Conservation (phyloP, 2,113 vertebrate species). For the Calonectris borealis region DNA sequence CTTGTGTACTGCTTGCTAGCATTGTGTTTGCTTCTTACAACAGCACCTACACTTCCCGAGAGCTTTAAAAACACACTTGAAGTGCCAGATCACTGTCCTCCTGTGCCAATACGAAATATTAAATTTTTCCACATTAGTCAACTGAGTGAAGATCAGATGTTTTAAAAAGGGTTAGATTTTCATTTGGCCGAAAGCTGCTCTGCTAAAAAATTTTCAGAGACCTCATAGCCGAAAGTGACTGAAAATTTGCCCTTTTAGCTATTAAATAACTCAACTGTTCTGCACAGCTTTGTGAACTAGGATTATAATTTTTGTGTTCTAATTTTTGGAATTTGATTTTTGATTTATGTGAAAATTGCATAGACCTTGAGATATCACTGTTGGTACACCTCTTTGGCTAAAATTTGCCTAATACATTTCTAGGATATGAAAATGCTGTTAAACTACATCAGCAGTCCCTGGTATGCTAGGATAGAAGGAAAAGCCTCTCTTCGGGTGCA, state of each 20-base stretch:
- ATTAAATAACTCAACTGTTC: background rate
- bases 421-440: background rate
- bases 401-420: background rate
- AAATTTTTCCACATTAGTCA: background rate
- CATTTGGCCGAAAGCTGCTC: background rate
- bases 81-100: background rate
- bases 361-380: background rate
- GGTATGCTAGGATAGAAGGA: background rate
- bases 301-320: background rate
- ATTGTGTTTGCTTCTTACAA: background rate
- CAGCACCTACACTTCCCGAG: background rate
- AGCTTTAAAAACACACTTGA: background rate
- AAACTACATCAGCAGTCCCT: background rate
- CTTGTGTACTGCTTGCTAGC: background rate
- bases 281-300: background rate
- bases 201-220: background rate
- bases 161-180: conserved; percentile 18
- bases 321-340: conserved; percentile 3
- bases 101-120: conserved; percentile 20
- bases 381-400: background rate
- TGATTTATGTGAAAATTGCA: background rate
- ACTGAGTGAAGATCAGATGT: conserved; percentile 1
- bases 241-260: background rate
- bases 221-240: background rate
- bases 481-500: background rate